Percentiles rank a stretch among this genome's conserved stretches.
Conservation (phyloP, 2,888 invertebrate genomes). For the Parnassius smintheus region DNA sequence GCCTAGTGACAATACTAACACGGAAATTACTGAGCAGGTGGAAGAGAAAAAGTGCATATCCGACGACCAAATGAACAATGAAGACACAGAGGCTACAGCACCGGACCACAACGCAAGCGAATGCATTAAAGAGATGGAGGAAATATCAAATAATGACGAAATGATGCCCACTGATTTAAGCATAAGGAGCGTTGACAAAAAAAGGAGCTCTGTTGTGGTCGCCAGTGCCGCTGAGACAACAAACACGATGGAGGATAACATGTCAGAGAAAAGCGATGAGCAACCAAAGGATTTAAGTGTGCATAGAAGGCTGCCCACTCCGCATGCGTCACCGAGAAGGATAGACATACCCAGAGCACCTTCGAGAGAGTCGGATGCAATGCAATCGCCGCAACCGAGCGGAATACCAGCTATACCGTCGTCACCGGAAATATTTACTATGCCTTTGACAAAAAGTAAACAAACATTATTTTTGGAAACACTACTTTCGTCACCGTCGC, state of each 20-base stretch:
- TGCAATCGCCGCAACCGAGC: constrained; percentile 87
- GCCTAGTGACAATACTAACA: constrained; percentile 30
- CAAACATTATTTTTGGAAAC: constrained; percentile 83
- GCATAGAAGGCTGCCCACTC: constrained; percentile 74
- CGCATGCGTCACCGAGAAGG: constrained; percentile 69
- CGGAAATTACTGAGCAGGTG: constrained; percentile 10
- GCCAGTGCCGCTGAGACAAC: constrained; percentile 48
- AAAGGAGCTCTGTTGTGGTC: constrained; percentile 41
- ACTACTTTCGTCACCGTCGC: constrained; percentile 81
- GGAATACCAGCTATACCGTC: constrained; percentile 86
- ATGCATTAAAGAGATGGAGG: constrained; percentile 28
- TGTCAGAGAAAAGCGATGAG: constrained; percentile 76
- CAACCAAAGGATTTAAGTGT: constrained; percentile 82
- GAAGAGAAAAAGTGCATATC: constrained; percentile 22
- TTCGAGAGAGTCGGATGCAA: constrained; percentile 86
- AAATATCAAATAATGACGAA: constrained; percentile 54
- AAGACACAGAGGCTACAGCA: constrained; percentile 23
- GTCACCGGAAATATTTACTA: constrained; percentile 84
- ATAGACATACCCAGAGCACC: constrained; percentile 81
- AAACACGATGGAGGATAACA: constrained; percentile 52
- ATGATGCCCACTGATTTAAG: constrained; percentile 81
- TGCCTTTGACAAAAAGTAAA: constrained; percentile 69
- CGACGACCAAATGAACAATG: constrained; percentile 32
- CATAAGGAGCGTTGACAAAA: constrained; percentile 61
- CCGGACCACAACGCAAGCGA: constrained; percentile 27